Percentiles rank a stretch among this genome's conserved stretches.
Conservation (phyloP, 2,797 vertebrate species). For the Chiroxiphia lanceolata region DNA sequence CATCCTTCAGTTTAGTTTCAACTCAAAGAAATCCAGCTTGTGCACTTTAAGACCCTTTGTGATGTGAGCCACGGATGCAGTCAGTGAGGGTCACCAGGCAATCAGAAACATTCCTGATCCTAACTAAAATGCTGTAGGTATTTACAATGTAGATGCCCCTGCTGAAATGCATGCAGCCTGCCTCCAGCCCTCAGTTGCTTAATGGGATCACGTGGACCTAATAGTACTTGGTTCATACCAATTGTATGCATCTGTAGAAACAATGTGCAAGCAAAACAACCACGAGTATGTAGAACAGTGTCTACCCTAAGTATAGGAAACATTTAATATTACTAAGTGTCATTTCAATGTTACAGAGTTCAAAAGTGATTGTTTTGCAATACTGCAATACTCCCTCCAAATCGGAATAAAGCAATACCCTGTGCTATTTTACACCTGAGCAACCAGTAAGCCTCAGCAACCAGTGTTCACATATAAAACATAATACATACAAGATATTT, state of each 20-base stretch:
- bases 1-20: not conserved
- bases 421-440: not conserved
- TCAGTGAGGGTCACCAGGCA: not conserved
- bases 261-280: conserved; percentile 24
- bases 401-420: not conserved
- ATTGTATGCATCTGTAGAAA: conserved; percentile 9
- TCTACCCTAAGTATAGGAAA: not conserved
- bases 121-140: not conserved
- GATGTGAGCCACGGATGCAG: accelerated
- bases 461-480: not conserved
- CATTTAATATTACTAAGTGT: not conserved
- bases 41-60: not conserved
- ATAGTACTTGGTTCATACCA: conserved; percentile 18
- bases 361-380: conserved; percentile 12
- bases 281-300: not conserved
- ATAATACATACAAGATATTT: not conserved
- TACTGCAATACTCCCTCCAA: not conserved
- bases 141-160: not conserved
- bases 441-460: not conserved
- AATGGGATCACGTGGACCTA: conserved; percentile 20
- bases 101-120: not conserved
- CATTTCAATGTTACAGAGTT: not conserved
- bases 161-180: not conserved
- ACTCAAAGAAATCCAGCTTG: not conserved
- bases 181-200: not conserved